Percentiles rank a stretch among this genome's conserved stretches.
Evolutionary conservation across 2,888 invertebrate genomes (phyloP).

Genomic region (Pammene fasciana): DNA sequence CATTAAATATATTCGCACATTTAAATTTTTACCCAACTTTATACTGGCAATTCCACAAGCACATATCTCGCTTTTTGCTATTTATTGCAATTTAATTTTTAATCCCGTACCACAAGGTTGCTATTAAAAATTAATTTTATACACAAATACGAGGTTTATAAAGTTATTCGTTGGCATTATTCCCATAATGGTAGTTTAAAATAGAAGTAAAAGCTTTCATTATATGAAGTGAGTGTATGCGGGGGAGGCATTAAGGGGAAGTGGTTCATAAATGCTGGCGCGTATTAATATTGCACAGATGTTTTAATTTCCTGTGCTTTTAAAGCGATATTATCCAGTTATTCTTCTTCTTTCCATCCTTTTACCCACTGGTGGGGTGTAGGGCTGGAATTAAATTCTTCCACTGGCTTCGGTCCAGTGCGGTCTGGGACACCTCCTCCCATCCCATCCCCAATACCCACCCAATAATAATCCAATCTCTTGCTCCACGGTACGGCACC

Average conservation of each 20-base stretch:
- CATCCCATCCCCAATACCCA: too few relatives aligned
- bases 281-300: constrained; percentile 5
- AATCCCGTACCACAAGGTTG: not conserved
- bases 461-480: too few relatives aligned
- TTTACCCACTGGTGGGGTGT: too few relatives aligned
- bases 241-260: constrained; percentile 17
- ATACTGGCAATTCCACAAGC: not conserved
- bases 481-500: too few relatives aligned
- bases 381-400: too few relatives aligned
- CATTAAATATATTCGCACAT: too few relatives aligned
- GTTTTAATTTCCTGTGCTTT: not conserved
- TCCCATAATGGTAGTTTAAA: constrained; percentile 22
- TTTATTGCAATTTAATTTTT: not conserved
- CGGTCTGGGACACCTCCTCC: too few relatives aligned
- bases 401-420: too few relatives aligned
- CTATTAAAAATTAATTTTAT: not conserved
- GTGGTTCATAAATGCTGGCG: constrained; percentile 18
- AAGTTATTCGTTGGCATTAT: constrained; percentile 2
- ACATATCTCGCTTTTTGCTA: not conserved
- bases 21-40: too few relatives aligned
- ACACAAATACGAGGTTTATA: not conserved
- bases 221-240: constrained; percentile 18
- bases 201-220: constrained; percentile 26
- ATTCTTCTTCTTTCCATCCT: too few relatives aligned
- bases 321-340: not conserved